Conservation (phyloP, 1,140 invertebrate genomes). For the Tetraneura akinire region DNA sequence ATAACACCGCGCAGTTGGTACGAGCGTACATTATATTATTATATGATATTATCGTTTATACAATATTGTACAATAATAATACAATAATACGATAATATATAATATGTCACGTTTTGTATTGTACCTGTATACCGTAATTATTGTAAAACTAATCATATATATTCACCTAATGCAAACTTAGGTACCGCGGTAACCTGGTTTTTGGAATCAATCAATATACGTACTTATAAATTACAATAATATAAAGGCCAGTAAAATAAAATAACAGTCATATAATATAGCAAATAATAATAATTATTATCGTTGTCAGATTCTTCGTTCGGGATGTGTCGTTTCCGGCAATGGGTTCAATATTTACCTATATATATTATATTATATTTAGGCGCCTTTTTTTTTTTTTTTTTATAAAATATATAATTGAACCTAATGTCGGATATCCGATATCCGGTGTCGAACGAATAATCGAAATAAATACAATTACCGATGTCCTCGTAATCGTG, state of each 20-base stretch:
- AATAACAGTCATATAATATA: no score
- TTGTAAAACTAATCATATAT: no score
- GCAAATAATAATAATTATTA: no score
- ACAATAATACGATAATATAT: not conserved
- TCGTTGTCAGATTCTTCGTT: not conserved
- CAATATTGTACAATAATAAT: no score
- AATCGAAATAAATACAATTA: constrained; percentile 36
- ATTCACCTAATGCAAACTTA: no score
- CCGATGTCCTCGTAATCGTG: constrained; percentile 5
- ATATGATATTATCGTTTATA: no score
- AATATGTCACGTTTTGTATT: not conserved
- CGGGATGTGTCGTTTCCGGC: not conserved
- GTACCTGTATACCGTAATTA: not conserved
- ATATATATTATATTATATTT: not conserved
- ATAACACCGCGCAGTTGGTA: not conserved
- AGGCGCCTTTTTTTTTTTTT: no score
- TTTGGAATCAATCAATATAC: no score
- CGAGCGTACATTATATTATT: no score
- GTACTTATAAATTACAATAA: no score
- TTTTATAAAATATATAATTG: constrained; percentile 2
- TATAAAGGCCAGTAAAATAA: no score
- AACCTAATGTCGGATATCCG: constrained; percentile 43
- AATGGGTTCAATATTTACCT: not conserved
- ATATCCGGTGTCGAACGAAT: constrained; percentile 42
- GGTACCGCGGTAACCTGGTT: no score